These are phyloP conservation scores for Oncorhynchus mykiss DNA, from an alignment of 2,113 vertebrate species.

Conservation along the genomic window DNA sequence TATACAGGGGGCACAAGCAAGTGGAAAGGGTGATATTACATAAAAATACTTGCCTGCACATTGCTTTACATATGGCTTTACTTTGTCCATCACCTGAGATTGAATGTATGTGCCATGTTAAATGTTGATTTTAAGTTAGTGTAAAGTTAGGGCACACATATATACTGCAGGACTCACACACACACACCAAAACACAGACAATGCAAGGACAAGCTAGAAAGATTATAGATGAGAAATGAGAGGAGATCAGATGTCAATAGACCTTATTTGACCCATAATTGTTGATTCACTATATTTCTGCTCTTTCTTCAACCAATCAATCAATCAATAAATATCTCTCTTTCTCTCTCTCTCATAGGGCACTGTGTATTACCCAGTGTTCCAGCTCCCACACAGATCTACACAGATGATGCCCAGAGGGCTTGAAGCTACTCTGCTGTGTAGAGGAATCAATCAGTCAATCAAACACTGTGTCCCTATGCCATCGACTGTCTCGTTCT, in stretches of 20 bases:
- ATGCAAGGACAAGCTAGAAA: not conserved
- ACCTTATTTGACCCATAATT: not conserved
- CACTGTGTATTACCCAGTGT: slow-evolving; percentile 42
- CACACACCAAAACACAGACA: not conserved
- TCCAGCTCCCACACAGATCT: slow-evolving; percentile 56
- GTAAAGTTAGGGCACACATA: not conserved
- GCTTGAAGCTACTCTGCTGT: slow-evolving; percentile 6
- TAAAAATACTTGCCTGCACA: too few species aligned
- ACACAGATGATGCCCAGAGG: slow-evolving; percentile 33
- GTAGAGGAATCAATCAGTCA: slow-evolving; percentile 43
- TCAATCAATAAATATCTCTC: too few species aligned
- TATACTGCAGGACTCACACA: slow-evolving; percentile 16
- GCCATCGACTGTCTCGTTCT: not conserved
- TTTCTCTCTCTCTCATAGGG: not conserved
- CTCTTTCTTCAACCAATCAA: too few species aligned
- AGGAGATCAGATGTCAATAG: not conserved
- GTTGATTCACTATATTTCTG: not conserved
- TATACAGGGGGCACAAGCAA: slow-evolving; percentile 51
- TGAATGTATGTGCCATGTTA: too few species aligned
- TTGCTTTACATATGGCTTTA: too few species aligned
- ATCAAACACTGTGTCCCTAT: slow-evolving; percentile 20
- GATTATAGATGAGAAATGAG: too few species aligned
- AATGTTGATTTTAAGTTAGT: too few species aligned
- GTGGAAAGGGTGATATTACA: not conserved
- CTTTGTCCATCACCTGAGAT: too few species aligned